Percentiles rank a stretch among this genome's conserved stretches.
Evolutionary conservation across 2,797 vertebrate genomes (phyloP).

Genomic region (Centropyge bicolor): DNA sequence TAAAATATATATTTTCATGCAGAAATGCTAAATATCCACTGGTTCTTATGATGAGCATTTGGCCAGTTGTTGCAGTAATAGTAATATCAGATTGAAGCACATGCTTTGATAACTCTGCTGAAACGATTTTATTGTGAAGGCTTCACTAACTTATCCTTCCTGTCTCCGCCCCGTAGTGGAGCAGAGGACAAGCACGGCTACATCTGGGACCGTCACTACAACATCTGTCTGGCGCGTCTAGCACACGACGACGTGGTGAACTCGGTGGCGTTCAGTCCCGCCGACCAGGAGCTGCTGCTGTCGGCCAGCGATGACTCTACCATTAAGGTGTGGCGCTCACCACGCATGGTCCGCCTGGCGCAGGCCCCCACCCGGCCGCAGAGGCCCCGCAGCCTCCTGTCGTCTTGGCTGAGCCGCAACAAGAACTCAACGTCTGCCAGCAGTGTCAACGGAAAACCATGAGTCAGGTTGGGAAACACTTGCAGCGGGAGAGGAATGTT

Average conservation of each 20-base stretch:
- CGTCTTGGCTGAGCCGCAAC: conserved; percentile 87
- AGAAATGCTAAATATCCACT: too few relatives aligned
- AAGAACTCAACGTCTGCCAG: conserved; percentile 71
- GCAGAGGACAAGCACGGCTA: conserved; percentile 97
- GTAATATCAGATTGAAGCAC: too few relatives aligned
- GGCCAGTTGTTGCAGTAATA: too few relatives aligned
- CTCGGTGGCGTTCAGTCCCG: conserved; percentile 95
- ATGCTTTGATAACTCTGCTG: too few relatives aligned
- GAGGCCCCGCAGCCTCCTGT: conserved; percentile 78
- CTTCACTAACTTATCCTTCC: background rate
- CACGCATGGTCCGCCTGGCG: conserved; percentile 83
- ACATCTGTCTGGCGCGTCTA: conserved; percentile 95
- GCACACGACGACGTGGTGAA: conserved; percentile 96
- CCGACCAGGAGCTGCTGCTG: conserved; percentile 95
- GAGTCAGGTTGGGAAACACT: conserved; percentile 58
- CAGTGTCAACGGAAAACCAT: conserved; percentile 77
- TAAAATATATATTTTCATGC: too few relatives aligned
- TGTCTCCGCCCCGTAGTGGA: conserved; percentile 80
- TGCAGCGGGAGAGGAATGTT: conserved; percentile 20
- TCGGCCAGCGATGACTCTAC: conserved; percentile 95
- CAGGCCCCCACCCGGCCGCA: conserved; percentile 72
- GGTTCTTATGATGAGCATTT: too few relatives aligned
- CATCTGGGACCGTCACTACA: conserved; percentile 99
- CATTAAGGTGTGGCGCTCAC: conserved; percentile 97
- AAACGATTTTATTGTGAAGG: too few relatives aligned